phyloP scores from a whole-genome alignment of 2,888 invertebrate species.

The Chaetoderma sp. region DNA sequence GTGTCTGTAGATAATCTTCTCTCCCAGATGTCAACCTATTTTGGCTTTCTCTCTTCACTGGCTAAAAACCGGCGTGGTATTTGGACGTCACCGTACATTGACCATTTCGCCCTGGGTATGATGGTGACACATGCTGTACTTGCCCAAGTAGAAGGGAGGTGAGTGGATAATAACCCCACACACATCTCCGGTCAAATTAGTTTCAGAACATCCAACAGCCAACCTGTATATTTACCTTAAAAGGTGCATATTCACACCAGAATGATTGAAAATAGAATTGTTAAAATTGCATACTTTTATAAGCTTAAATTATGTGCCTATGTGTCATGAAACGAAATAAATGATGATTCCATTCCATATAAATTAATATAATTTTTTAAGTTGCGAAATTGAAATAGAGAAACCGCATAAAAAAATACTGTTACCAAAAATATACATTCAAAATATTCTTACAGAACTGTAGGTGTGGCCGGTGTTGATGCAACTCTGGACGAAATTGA shows the following conservation, averaged over 20 bases:
- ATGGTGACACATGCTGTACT: constrained; percentile 60
- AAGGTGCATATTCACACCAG: too few species aligned
- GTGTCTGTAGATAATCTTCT: constrained; percentile 54
- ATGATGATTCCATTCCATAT: not conserved
- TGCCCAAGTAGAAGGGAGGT: constrained; percentile 44
- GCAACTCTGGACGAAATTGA: constrained; percentile 61
- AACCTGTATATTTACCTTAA: too few species aligned
- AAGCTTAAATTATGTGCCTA: too few species aligned
- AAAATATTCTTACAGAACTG: constrained; percentile 40
- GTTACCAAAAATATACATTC: not conserved
- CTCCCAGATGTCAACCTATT: constrained; percentile 57
- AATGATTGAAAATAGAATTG: too few species aligned
- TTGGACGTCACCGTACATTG: constrained; percentile 62
- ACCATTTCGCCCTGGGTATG: constrained; percentile 57
- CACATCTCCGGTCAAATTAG: too few species aligned
- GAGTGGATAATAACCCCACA: too few species aligned
- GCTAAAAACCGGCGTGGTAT: constrained; percentile 49
- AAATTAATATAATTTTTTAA: too few species aligned
- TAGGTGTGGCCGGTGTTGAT: constrained; percentile 59
- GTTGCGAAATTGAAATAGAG: too few species aligned
- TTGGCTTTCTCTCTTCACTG: constrained; percentile 51
- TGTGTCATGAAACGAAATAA: too few species aligned
- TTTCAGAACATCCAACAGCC: too few species aligned
- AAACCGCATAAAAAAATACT: not conserved
- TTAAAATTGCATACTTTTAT: too few species aligned